phyloP scores from a whole-genome alignment of 2,113 vertebrate species.

The Rana temporaria region DNA sequence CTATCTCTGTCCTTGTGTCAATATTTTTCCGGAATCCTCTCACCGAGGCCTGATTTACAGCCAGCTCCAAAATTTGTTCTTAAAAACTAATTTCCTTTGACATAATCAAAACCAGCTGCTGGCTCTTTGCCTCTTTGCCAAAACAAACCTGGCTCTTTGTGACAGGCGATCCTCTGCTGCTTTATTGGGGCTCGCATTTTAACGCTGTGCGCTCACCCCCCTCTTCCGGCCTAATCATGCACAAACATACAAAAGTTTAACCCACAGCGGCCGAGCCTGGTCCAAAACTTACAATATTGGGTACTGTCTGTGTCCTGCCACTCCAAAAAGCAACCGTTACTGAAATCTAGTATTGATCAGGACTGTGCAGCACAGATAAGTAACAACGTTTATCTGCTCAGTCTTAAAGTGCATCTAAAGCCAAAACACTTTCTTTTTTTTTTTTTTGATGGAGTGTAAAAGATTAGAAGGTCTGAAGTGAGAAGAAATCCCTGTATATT shows the following conservation, averaged over 20 bases:
- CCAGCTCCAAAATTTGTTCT: slow-evolving; percentile 55
- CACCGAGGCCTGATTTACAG: slow-evolving; percentile 43
- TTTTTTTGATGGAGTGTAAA: too few species aligned
- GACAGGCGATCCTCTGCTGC: slow-evolving; percentile 36
- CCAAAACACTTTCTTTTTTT: too few species aligned
- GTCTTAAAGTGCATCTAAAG: too few species aligned
- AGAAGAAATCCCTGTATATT: too few species aligned
- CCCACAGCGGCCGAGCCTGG: slow-evolving; percentile 3
- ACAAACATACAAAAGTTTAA: slow-evolving; percentile 47
- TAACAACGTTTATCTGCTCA: slow-evolving; percentile 8
- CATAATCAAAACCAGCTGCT: slow-evolving; percentile 55
- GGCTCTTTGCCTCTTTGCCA: slow-evolving; percentile 20
- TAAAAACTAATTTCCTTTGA: slow-evolving; percentile 59
- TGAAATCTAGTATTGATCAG: slow-evolving; percentile 28
- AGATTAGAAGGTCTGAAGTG: too few species aligned
- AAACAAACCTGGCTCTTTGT: slow-evolving; percentile 51
- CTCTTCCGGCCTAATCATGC: slow-evolving; percentile 25
- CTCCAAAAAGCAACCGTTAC: background rate
- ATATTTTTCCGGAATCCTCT: slow-evolving; percentile 46
- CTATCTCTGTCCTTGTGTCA: slow-evolving; percentile 52
- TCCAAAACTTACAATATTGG: background rate
- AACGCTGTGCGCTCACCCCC: slow-evolving; percentile 26
- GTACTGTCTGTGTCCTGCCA: background rate
- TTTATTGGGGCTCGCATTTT: slow-evolving; percentile 54
- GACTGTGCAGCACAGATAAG: slow-evolving; percentile 27